Evolutionary conservation across 2,113 vertebrate species (phyloP).

Genomic region (Lanius collurio): DNA sequence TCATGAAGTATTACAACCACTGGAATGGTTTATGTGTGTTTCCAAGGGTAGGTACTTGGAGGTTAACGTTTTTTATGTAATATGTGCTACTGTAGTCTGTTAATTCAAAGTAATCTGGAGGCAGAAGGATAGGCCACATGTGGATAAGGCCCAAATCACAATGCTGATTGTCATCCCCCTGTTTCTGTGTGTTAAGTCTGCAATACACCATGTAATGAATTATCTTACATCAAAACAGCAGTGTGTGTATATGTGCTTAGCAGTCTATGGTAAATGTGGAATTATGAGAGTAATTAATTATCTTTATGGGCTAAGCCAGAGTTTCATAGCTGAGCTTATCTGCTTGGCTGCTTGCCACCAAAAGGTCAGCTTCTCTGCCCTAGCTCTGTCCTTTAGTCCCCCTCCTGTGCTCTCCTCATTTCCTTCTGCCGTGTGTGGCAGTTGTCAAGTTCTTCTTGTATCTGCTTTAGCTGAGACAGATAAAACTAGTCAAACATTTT

Average conservation of each 20-base stretch:
- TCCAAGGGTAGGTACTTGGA: neutral
- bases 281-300: neutral
- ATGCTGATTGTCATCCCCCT: neutral
- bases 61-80: neutral
- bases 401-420: neutral
- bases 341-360: neutral
- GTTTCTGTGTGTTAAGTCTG: neutral
- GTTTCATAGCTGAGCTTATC: neutral
- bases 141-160: neutral
- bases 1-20: neutral
- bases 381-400: neutral
- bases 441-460: neutral
- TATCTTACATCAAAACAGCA: neutral
- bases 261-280: neutral
- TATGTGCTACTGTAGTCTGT: neutral
- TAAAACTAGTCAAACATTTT: neutral
- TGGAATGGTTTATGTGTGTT: neutral
- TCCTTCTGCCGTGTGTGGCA: fast-evolving
- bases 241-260: neutral
- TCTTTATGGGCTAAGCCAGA: neutral
- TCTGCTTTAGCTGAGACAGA: neutral
- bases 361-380: neutral
- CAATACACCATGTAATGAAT: neutral
- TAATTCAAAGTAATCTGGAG: neutral
- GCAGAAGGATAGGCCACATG: neutral